These are phyloP conservation scores for Trichomycterus rosablanca DNA, from an alignment of 2,113 vertebrate genomes.

Conservation along the genomic window DNA sequence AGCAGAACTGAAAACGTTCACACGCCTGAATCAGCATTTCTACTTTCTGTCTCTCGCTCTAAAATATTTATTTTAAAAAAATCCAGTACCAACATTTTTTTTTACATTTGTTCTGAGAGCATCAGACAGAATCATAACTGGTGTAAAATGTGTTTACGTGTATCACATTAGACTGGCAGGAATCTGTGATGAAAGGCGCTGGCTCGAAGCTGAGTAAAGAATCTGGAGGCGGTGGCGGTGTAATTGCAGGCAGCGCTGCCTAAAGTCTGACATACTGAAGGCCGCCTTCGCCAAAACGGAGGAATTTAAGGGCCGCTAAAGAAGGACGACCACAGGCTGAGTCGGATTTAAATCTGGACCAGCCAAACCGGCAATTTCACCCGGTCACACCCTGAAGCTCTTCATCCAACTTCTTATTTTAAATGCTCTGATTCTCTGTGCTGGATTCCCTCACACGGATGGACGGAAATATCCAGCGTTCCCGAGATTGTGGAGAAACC, in stretches of 20 bases:
- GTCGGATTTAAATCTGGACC: conserved; percentile 55
- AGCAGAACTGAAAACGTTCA: too few relatives aligned
- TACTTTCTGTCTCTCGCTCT: too few relatives aligned
- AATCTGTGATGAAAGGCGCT: background rate
- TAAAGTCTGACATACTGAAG: conserved; percentile 25
- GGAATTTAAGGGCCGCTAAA: conserved; percentile 24
- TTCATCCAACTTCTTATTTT: conserved; percentile 63
- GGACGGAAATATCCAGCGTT: conserved; percentile 23
- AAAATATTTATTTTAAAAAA: too few relatives aligned
- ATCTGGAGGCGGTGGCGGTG: background rate
- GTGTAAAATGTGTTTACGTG: too few relatives aligned
- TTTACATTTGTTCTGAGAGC: too few relatives aligned
- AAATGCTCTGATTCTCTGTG: conserved; percentile 45
- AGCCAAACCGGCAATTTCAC: conserved; percentile 64
- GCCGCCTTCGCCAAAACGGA: conserved; percentile 1
- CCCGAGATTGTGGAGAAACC: conserved; percentile 12
- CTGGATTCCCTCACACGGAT: background rate
- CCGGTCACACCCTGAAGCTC: conserved; percentile 61
- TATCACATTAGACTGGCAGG: too few relatives aligned
- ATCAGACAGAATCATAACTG: too few relatives aligned
- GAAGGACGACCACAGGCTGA: conserved; percentile 47
- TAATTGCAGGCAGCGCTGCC: conserved; percentile 7
- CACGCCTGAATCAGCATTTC: too few relatives aligned
- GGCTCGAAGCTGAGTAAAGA: background rate
- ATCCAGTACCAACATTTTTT: too few relatives aligned